These are phyloP conservation scores for Megaleporinus macrocephalus DNA, from an alignment of 2,113 vertebrate species.

Conservation along the genomic window DNA sequence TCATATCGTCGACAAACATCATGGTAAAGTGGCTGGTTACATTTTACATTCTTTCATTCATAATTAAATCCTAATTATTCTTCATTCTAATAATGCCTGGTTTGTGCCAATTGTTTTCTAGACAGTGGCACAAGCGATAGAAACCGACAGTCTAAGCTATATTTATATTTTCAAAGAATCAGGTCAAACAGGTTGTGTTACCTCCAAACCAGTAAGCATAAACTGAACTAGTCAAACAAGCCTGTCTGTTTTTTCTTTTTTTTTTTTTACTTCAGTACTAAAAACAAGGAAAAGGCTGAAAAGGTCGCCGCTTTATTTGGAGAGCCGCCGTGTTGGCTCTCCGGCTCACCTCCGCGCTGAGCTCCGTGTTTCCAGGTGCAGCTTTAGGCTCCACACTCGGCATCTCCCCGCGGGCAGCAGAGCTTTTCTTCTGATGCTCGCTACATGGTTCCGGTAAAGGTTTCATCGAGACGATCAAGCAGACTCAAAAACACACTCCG, in stretches of 20 bases:
- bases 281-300: too few species aligned
- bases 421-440: conserved; percentile 23
- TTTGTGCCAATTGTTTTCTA: too few species aligned
- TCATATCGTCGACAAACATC: too few species aligned
- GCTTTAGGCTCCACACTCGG: conserved; percentile 60
- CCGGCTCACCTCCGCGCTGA: neutral
- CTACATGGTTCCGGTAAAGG: conserved; percentile 27
- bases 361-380: conserved; percentile 50
- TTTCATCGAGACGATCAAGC: conserved; percentile 36
- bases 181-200: conserved; percentile 63
- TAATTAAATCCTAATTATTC: too few species aligned
- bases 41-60: too few species aligned
- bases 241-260: neutral
- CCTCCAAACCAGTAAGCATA: conserved; percentile 31
- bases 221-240: neutral
- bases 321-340: too few species aligned
- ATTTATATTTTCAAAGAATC: conserved; percentile 48
- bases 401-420: conserved; percentile 66
- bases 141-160: neutral
- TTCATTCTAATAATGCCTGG: too few species aligned
- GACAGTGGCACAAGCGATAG: too few species aligned
- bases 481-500: neutral
- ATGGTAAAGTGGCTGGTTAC: too few species aligned
- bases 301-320: too few species aligned
- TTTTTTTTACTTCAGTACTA: too few species aligned